These are phyloP conservation scores for Hylaea fasciaria DNA, from an alignment of 2,888 invertebrate species.

Conservation along the genomic window DNA sequence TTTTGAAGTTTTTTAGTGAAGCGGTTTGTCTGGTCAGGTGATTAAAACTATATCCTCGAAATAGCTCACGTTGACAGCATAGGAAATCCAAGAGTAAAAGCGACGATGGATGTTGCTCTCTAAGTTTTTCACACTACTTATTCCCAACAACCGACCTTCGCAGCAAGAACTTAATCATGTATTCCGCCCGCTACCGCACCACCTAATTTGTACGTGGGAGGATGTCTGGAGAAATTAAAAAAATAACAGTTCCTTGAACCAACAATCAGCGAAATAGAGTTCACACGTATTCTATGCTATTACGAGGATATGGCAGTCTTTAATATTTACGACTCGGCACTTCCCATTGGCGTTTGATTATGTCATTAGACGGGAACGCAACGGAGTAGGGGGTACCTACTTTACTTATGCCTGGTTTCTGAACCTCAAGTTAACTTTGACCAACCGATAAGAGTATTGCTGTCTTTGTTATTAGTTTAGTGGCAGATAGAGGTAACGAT, in stretches of 20 bases:
- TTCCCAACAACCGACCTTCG: conserved; percentile 11
- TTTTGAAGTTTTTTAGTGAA: too few species aligned
- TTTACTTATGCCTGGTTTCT: conserved; percentile 8
- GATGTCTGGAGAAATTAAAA: conserved; percentile 40
- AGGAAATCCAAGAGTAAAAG: not conserved
- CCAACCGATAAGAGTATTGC: too few species aligned
- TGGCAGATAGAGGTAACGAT: too few species aligned
- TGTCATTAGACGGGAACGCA: conserved; percentile 13
- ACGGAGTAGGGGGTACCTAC: not conserved
- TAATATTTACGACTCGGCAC: conserved; percentile 16
- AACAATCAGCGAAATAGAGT: conserved; percentile 14
- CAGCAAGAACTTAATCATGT: conserved; percentile 43
- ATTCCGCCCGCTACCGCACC: conserved; percentile 42
- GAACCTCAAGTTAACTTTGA: too few species aligned
- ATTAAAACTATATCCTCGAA: too few species aligned
- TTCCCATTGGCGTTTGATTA: conserved; percentile 13
- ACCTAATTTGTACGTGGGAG: conserved; percentile 39
- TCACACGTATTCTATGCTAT: not conserved
- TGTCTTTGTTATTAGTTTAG: too few species aligned
- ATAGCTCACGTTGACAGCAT: too few species aligned
- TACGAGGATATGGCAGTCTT: conserved; percentile 1
- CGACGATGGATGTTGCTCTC: not conserved
- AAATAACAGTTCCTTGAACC: conserved; percentile 22
- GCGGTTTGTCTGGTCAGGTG: too few species aligned
- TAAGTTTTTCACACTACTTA: too few species aligned